Percentiles rank a stretch among this genome's conserved stretches.
phyloP scores from a whole-genome alignment of 1,140 invertebrate species.

The Heliconius congener region DNA sequence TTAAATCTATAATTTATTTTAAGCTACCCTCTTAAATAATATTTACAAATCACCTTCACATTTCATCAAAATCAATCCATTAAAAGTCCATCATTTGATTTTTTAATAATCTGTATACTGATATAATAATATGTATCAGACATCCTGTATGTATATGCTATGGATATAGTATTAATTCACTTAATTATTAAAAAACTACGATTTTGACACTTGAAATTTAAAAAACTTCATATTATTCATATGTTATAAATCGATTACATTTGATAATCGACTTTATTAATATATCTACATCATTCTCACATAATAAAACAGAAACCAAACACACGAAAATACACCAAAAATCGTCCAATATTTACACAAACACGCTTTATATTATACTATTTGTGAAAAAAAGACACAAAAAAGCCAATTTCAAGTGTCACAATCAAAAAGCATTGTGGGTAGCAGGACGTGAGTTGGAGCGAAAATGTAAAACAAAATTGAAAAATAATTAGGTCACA shows the following conservation, averaged over 20 bases:
- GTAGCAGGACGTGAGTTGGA: constrained; percentile 2
- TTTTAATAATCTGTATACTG: neutral
- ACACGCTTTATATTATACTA: neutral
- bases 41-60: neutral
- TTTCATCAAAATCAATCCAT: neutral
- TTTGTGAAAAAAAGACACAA: neutral
- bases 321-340: neutral
- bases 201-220: constrained; percentile 11
- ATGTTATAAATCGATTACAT: neutral
- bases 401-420: neutral
- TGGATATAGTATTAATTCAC: constrained; percentile 1
- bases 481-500: neutral
- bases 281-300: neutral
- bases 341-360: neutral
- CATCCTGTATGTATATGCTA: neutral
- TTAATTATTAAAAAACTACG: neutral
- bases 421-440: neutral
- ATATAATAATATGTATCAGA: neutral
- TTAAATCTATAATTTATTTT: neutral
- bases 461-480: neutral
- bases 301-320: neutral
- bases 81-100: neutral
- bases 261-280: neutral
- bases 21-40: neutral
- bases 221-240: neutral